Evolutionary conservation across 2,113 vertebrate species (phyloP).

Genomic region (Cervus canadensis): DNA sequence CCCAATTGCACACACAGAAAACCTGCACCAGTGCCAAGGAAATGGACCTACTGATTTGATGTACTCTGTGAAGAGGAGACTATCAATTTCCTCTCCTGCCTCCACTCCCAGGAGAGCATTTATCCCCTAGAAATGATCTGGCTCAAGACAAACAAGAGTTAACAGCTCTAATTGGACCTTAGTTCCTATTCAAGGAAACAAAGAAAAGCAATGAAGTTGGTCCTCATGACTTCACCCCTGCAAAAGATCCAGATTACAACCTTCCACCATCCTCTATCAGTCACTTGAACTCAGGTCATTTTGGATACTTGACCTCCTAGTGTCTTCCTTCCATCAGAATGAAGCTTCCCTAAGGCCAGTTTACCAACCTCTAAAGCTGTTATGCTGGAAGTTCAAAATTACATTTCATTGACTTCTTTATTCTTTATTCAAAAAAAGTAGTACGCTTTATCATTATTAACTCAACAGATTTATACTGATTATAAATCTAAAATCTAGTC

Average conservation of each 20-base stretch:
- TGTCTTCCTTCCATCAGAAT: not conserved
- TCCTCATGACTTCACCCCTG: not conserved
- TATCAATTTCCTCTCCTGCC: not conserved
- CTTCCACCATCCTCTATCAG: no score
- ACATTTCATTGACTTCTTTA: not conserved
- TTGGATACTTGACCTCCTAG: not conserved
- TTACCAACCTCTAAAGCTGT: not conserved
- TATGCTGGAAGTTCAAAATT: not conserved
- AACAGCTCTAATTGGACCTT: not conserved
- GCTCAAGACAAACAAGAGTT: not conserved
- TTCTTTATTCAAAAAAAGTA: not conserved
- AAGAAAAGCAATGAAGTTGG: not conserved
- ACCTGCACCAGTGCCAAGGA: not conserved
- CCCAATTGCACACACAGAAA: not conserved
- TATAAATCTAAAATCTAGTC: not conserved
- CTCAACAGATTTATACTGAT: not conserved
- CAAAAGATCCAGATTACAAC: not conserved
- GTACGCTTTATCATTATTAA: not conserved
- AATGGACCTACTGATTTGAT: not conserved
- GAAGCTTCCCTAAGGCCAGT: not conserved
- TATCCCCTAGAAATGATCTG: not conserved
- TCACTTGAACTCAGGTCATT: not conserved
- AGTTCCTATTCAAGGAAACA: not conserved
- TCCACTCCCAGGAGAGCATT: not conserved
- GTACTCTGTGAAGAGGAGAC: not conserved